phyloP scores from a whole-genome alignment of 2,888 invertebrate species.

The Zelleria hepariella region DNA sequence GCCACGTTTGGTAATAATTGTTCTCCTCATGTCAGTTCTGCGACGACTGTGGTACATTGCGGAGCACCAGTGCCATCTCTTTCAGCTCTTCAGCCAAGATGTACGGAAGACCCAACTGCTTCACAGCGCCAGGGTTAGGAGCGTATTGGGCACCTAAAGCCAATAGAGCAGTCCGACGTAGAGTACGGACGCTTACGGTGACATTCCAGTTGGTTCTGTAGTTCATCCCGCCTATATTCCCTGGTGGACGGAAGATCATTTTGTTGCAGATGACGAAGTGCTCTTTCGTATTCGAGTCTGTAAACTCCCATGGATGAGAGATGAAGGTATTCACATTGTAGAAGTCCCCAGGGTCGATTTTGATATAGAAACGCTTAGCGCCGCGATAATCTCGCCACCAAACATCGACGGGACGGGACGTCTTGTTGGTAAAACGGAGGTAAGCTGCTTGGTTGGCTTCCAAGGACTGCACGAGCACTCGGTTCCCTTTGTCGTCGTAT shows the following conservation, averaged over 20 bases:
- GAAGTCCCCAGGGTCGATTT: constrained; percentile 66
- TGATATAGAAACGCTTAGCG: constrained; percentile 70
- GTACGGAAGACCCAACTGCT: constrained; percentile 50
- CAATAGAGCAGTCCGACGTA: constrained; percentile 57
- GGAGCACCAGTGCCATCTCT: constrained; percentile 18
- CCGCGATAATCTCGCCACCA: constrained; percentile 87
- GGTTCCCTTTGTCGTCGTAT: constrained; percentile 40
- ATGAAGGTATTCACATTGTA: constrained; percentile 82
- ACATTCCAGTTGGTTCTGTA: constrained; percentile 62
- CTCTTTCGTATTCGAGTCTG: constrained; percentile 78
- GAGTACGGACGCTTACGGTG: constrained; percentile 62
- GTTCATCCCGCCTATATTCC: constrained; percentile 34
- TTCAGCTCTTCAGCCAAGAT: constrained; percentile 46
- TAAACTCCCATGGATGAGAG: constrained; percentile 89
- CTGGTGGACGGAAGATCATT: constrained; percentile 55
- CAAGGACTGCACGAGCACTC: constrained; percentile 38
- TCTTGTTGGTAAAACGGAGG: constrained; percentile 46
- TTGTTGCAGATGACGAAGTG: constrained; percentile 70
- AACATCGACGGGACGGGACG: constrained; percentile 66
- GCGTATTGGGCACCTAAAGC: constrained; percentile 32
- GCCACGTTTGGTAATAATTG: not conserved
- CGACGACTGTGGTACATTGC: not conserved
- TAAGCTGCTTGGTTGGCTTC: constrained; percentile 35
- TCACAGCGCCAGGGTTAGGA: constrained; percentile 31
- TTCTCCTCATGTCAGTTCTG: not conserved